Conservation (phyloP, 2,888 invertebrate genomes). For the Xestoiulus laeticollis region DNA sequence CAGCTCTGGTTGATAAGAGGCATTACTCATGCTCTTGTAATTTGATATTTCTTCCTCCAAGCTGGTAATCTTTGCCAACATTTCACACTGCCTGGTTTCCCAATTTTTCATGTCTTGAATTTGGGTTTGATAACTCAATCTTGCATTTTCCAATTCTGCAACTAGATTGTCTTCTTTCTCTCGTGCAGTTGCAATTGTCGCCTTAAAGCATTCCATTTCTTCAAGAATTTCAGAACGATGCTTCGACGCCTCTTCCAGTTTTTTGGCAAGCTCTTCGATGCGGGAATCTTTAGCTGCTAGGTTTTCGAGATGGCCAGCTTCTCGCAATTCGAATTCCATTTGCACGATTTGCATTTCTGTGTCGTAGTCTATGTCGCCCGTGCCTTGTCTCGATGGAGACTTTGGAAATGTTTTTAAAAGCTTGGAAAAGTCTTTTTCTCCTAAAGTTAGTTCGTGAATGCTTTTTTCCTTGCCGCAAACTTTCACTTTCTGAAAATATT, state of each 20-base stretch:
- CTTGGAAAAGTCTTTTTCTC: background rate
- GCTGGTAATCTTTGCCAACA: background rate
- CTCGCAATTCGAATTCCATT: slow-evolving; percentile 18
- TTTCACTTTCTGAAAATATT: background rate
- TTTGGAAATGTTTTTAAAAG: background rate
- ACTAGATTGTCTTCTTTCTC: background rate
- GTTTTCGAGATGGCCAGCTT: background rate
- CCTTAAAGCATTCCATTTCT: background rate
- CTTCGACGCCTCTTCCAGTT: background rate
- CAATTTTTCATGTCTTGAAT: background rate
- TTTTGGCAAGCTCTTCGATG: background rate
- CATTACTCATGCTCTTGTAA: background rate
- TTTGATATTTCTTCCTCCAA: slow-evolving; percentile 6
- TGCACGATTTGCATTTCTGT: slow-evolving; percentile 35
- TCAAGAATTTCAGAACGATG: background rate
- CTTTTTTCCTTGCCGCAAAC: background rate
- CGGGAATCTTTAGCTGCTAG: background rate
- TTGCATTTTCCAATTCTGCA: background rate
- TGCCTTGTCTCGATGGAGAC: background rate
- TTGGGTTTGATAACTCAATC: background rate
- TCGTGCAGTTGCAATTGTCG: background rate
- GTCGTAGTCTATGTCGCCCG: background rate
- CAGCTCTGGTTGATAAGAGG: background rate
- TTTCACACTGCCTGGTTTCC: background rate
- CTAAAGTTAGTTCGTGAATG: background rate